Conservation (phyloP, 1,140 invertebrate genomes). For the Campoletis sonorensis region DNA sequence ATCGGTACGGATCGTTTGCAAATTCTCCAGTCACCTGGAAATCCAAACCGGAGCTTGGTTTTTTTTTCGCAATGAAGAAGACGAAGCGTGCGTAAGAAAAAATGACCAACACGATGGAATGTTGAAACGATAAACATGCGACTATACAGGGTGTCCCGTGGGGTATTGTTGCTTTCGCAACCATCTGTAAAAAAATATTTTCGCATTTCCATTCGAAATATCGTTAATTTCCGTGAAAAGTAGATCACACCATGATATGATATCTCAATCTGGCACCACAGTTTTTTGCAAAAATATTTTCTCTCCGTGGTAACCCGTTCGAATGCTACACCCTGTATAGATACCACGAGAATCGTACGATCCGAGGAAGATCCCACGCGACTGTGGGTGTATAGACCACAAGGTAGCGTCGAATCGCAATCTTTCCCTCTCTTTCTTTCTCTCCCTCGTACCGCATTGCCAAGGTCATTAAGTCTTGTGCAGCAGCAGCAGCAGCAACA, state of each 20-base stretch:
- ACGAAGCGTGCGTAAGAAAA: neutral
- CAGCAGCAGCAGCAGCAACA: neutral
- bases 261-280: too few relatives aligned
- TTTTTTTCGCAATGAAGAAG: neutral
- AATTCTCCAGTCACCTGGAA: constrained; percentile 6
- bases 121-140: neutral
- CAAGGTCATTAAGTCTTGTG: neutral
- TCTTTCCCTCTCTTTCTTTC: neutral
- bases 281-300: too few relatives aligned
- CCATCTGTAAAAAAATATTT: too few relatives aligned
- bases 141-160: too few relatives aligned
- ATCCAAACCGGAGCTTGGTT: neutral
- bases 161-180: too few relatives aligned
- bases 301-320: too few relatives aligned
- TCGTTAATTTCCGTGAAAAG: too few relatives aligned
- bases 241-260: too few relatives aligned
- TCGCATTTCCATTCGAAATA: too few relatives aligned
- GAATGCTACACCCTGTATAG: neutral
- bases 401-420: constrained; percentile 14
- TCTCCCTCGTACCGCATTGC: neutral
- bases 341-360: neutral
- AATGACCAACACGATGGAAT: neutral
- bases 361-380: constrained; percentile 3
- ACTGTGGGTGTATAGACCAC: constrained; percentile 17
- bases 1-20: neutral